Base-by-base conservation (phyloP, 2,113 vertebrate genomes). In the Lagopus leucura region DNA sequence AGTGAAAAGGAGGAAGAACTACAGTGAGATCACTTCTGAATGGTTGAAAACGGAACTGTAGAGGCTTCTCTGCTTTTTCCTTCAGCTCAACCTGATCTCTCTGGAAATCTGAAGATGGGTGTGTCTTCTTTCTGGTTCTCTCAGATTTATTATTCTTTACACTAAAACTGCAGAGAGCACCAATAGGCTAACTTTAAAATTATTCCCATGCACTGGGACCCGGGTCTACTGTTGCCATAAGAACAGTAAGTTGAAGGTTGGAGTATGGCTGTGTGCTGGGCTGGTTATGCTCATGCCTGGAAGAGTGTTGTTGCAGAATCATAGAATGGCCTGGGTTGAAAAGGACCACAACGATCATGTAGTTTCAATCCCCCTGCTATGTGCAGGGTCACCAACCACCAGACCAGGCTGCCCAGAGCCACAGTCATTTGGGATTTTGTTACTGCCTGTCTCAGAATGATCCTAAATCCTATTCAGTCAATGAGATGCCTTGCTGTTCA, bases 21-120 rank as follows among this genome's bases (percentile, higher is more conserved):
- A 98, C 97, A 97, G 82, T 4, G 98, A 98, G 94, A 98, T 99
- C 86, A 70, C 91, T 63, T 95, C 97, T 85, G 97, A 85, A 93
- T 34, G 82, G 47, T 80, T 96, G 89, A 98, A 97, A 96, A 98
- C 98, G 21, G 99, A 99, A 96, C 97, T 99, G 19, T 99, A 98
- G 92, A 81, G 47, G 64, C n/a, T 36, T 42, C 15, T 69, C 38
- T 67, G 40, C 67, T 82, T 95, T 66, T 64, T 52, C 76, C 32
- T 70, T 75, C 18, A 38, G 20, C 58, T 94, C 73, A 58, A 5
- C 55, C 42, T 71, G 81, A 83, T 89, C 47, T 64, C 77, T 52
- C 25, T 77, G 72, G 61, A 94, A 81, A 90, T 67, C 75, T 70
- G 79, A 91, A 90, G 52, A 91, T 70, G 55, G 19, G 45, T 43